Evolutionary conservation across 2,888 invertebrate genomes (phyloP).

Genomic region (Phragmatobia fuliginosa): DNA sequence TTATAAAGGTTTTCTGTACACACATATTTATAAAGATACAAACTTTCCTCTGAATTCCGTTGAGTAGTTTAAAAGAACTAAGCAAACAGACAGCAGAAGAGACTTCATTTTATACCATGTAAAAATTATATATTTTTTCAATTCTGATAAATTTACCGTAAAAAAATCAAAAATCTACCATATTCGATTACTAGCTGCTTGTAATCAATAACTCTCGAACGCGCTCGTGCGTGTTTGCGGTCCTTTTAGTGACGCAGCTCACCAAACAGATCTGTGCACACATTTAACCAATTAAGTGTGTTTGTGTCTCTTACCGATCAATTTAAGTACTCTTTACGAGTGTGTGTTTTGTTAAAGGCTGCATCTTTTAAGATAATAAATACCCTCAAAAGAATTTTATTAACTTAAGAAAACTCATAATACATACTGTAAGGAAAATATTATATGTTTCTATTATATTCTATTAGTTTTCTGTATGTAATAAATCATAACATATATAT

Average conservation of each 20-base stretch:
- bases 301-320: constrained; percentile 33
- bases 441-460: too few species aligned
- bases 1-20: too few species aligned
- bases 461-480: too few species aligned
- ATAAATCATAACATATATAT: too few species aligned
- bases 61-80: too few species aligned
- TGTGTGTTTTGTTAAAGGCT: background rate
- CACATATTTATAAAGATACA: too few species aligned
- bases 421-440: too few species aligned
- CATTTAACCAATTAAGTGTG: constrained; percentile 33
- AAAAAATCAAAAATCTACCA: background rate
- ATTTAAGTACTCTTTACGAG: background rate
- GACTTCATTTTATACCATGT: too few species aligned
- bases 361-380: background rate
- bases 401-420: background rate
- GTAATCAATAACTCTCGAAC: constrained; percentile 13
- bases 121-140: too few species aligned
- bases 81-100: too few species aligned
- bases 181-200: constrained; percentile 1
- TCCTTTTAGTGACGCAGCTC: constrained; percentile 27
- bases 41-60: too few species aligned
- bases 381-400: background rate
- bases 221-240: constrained; percentile 21
- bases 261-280: constrained; percentile 21
- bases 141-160: background rate